Conservation (phyloP, 2,888 invertebrate species). For the Tiliacea aurago region DNA sequence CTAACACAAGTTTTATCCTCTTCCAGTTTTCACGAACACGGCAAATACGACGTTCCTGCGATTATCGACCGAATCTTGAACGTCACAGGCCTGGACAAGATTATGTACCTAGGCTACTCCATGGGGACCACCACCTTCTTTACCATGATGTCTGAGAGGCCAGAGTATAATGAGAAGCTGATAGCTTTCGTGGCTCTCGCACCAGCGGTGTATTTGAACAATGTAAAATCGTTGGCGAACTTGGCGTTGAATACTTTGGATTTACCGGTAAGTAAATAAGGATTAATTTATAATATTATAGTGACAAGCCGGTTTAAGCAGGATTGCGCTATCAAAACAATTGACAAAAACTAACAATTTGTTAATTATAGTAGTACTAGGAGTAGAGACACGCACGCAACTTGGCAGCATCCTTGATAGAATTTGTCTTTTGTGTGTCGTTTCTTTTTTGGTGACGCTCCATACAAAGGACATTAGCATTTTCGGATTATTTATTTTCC, state of each 20-base stretch:
- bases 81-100: slow-evolving; percentile 80
- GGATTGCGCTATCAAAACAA: background rate
- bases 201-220: slow-evolving; percentile 88
- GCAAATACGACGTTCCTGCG: slow-evolving; percentile 90
- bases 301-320: background rate
- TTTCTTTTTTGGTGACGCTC: background rate
- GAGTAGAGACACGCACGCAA: background rate
- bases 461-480: background rate
- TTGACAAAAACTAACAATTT: background rate
- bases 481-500: background rate
- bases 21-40: slow-evolving; percentile 91
- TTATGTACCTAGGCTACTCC: slow-evolving; percentile 91
- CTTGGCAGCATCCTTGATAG: background rate
- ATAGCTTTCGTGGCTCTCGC: slow-evolving; percentile 88
- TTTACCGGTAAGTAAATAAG: slow-evolving; percentile 72
- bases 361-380: background rate
- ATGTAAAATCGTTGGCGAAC: slow-evolving; percentile 70
- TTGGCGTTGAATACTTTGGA: slow-evolving; percentile 74
- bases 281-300: background rate
- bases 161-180: slow-evolving; percentile 89
- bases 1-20: background rate
- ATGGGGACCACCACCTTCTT: slow-evolving; percentile 91
- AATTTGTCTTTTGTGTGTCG: no score
- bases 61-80: slow-evolving; percentile 89
- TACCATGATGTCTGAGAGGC: slow-evolving; percentile 89